Conservation (phyloP, 2,797 vertebrate genomes). For the Huso huso region DNA sequence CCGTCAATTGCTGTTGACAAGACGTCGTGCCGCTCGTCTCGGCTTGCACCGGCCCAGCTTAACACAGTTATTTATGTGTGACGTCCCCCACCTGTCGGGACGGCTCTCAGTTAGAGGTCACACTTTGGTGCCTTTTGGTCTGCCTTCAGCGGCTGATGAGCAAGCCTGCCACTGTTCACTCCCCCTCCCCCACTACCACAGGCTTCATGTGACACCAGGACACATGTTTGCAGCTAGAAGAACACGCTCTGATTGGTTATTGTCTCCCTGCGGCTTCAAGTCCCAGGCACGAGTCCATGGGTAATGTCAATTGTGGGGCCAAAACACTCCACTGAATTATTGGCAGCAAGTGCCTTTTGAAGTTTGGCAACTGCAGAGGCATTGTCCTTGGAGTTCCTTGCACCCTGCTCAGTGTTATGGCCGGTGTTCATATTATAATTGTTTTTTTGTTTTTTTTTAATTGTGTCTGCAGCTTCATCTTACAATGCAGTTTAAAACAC, state of each 20-base stretch:
- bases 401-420: too few relatives aligned
- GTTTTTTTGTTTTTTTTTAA: too few relatives aligned
- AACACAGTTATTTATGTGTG: constrained; percentile 63
- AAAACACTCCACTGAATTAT: not conserved
- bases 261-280: not conserved
- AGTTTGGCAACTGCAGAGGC: too few relatives aligned
- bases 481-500: too few relatives aligned
- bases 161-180: constrained; percentile 49
- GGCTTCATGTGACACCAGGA: constrained; percentile 41
- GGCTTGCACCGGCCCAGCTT: constrained; percentile 55
- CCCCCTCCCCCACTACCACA: constrained; percentile 9
- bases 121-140: constrained; percentile 56
- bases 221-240: constrained; percentile 47
- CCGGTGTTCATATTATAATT: too few relatives aligned
- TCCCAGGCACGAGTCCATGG: not conserved
- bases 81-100: constrained; percentile 77
- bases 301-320: not conserved
- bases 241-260: not conserved
- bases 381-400: too few relatives aligned
- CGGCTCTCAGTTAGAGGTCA: constrained; percentile 71
- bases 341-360: not conserved
- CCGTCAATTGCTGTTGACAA: constrained; percentile 70
- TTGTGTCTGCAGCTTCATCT: too few relatives aligned
- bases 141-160: constrained; percentile 45
- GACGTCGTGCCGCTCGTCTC: constrained; percentile 62